Conservation (phyloP, 2,888 invertebrate species). For the Parasteatoda lunata region DNA sequence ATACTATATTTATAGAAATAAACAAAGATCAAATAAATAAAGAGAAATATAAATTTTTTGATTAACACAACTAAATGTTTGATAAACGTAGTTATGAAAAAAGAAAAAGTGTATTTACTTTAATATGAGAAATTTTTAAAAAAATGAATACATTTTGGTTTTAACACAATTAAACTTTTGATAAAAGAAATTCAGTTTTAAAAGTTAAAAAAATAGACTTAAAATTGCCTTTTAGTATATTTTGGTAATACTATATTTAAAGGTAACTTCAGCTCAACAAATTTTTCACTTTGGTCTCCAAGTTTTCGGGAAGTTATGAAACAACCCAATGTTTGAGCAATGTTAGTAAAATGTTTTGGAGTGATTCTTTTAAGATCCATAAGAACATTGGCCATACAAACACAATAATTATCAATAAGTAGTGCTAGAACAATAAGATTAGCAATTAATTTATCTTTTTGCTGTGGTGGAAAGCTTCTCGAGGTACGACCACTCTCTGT, state of each 20-base stretch:
- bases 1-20: no score
- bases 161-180: no score
- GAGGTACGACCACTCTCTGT: background rate
- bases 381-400: background rate
- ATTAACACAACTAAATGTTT: no score
- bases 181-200: no score
- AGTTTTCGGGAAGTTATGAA: conserved; percentile 4
- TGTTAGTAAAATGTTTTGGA: background rate
- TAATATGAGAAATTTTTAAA: no score
- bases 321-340: conserved; percentile 46
- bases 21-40: no score
- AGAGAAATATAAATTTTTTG: no score
- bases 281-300: background rate
- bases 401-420: conserved; percentile 45
- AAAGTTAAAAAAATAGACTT: background rate
- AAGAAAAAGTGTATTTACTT: no score
- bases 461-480: background rate
- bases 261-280: conserved; percentile 39
- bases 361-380: background rate
- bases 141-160: no score
- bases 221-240: conserved; percentile 8
- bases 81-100: no score
- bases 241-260: conserved; percentile 13
- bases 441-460: conserved; percentile 44
- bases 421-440: conserved; percentile 25